Percentiles rank a stretch among this genome's conserved stretches.
These are phyloP conservation scores for Hecatera dysodea DNA, from an alignment of 2,888 invertebrate genomes.

Conservation along the genomic window DNA sequence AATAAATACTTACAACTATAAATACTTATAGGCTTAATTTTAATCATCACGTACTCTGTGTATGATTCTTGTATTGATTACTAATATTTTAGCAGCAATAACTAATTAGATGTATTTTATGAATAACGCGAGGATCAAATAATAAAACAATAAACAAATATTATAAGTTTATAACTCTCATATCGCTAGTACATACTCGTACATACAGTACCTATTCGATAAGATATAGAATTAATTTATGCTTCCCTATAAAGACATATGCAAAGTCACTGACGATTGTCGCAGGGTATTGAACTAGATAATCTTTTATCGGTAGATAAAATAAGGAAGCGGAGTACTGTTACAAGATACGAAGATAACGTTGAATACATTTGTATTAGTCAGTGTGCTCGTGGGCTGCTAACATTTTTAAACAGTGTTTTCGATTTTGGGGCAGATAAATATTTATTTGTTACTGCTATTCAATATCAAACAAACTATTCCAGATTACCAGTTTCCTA, in stretches of 20 bases:
- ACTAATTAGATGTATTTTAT: constrained; percentile 3
- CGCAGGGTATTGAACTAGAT: constrained; percentile 58
- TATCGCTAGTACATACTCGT: background rate
- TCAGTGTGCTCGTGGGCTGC: constrained; percentile 24
- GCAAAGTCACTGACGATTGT: constrained; percentile 8
- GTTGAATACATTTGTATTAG: constrained; percentile 39
- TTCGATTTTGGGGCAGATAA: constrained; percentile 32
- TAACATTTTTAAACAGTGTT: constrained; percentile 17
- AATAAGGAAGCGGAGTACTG: constrained; percentile 48
- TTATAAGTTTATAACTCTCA: constrained; percentile 22
- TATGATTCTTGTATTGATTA: background rate
- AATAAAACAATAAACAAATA: constrained; percentile 15
- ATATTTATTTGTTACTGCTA: background rate
- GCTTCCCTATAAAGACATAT: constrained; percentile 10
- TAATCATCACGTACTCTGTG: background rate
- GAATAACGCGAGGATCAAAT: background rate
- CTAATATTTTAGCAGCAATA: constrained; percentile 3
- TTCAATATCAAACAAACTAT: background rate
- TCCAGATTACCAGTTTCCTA: background rate
- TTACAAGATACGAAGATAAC: constrained; percentile 54
- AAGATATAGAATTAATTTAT: constrained; percentile 33
- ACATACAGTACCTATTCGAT: no score
- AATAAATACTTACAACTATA: background rate
- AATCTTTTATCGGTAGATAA: constrained; percentile 61
- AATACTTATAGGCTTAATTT: background rate